Conservation (phyloP, 2,113 vertebrate genomes). For the Sorex araneus region DNA sequence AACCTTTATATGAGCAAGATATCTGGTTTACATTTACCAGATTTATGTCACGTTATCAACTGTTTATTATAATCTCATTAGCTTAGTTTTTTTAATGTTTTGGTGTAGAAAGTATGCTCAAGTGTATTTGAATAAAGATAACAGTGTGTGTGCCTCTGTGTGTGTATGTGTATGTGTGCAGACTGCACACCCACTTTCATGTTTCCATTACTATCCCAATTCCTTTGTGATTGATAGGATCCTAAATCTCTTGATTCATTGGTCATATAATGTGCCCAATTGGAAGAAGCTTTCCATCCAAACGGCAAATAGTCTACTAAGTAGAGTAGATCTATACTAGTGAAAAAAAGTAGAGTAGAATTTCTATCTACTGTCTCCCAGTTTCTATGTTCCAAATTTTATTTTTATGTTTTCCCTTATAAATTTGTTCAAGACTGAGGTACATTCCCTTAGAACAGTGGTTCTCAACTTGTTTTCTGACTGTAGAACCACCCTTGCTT, state of each 20-base stretch:
- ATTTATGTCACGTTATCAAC: too few species aligned
- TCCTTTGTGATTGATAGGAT: background rate
- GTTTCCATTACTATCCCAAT: background rate
- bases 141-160: too few species aligned
- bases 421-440: too few species aligned
- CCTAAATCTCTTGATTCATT: slow-evolving; percentile 19
- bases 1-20: background rate
- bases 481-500: too few species aligned
- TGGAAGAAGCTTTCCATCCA: background rate
- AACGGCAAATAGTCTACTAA: background rate
- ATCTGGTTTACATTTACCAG: background rate
- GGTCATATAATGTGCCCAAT: background rate
- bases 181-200: too few species aligned
- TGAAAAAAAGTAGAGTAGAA: background rate
- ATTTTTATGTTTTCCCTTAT: background rate
- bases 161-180: too few species aligned
- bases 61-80: background rate
- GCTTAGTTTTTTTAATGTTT: background rate
- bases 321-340: background rate
- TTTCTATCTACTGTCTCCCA: background rate
- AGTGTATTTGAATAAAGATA: background rate
- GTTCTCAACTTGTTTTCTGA: too few species aligned
- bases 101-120: background rate
- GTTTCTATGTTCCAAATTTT: background rate
- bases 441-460: too few species aligned